These are phyloP conservation scores for Rallus crepitans DNA, from an alignment of 2,797 vertebrate species.

Conservation along the genomic window DNA sequence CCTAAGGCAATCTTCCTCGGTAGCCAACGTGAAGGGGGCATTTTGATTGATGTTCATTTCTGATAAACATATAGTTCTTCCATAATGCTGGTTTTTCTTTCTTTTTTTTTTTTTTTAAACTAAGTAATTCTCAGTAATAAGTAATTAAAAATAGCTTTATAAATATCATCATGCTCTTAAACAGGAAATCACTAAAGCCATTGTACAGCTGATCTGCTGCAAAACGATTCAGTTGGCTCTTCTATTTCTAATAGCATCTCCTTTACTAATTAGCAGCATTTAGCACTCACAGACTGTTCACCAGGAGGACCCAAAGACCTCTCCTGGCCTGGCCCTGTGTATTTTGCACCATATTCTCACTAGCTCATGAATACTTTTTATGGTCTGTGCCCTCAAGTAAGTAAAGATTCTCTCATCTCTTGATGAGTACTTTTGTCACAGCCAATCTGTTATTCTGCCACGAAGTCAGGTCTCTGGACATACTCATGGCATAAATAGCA, in stretches of 20 bases:
- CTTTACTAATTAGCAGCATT: constrained; percentile 17
- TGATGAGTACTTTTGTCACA: neutral
- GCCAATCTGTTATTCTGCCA: neutral
- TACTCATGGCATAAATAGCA: neutral
- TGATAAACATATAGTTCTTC: neutral
- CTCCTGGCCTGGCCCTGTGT: neutral
- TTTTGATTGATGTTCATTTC: neutral
- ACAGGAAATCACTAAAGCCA: constrained; percentile 27
- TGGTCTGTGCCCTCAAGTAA: neutral
- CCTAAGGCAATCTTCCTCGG: neutral
- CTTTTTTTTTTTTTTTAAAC: neutral
- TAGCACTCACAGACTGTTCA: neutral
- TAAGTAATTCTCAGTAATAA: neutral
- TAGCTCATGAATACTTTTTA: neutral
- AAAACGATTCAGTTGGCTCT: constrained; percentile 2
- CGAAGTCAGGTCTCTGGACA: neutral
- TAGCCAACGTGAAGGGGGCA: neutral
- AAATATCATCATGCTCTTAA: constrained; percentile 8
- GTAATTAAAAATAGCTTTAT: constrained; percentile 36
- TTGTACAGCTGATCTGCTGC: neutral
- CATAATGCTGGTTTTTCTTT: neutral
- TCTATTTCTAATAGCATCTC: constrained; percentile 34
- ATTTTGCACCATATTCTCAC: neutral
- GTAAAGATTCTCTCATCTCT: neutral
- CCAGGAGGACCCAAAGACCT: neutral